Base-by-base conservation (phyloP, 2,888 invertebrate species). In the Phasia obesa region DNA sequence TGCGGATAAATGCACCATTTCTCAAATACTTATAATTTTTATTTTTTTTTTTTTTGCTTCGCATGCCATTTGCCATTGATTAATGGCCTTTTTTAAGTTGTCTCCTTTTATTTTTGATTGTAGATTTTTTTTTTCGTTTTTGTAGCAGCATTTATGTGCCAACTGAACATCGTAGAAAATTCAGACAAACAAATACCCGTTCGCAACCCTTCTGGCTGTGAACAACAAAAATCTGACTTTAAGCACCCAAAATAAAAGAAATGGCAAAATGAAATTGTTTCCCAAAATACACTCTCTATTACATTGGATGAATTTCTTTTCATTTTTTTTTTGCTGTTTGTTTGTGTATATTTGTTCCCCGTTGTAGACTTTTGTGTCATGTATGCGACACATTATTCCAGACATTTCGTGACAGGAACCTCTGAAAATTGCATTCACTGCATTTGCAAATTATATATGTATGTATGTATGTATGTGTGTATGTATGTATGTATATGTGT, bases 1-100 rank as follows among this genome's bases (percentile, higher is more conserved):
- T 79, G 81, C 85, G 79, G 81, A 82, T 82, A 82, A 81, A 84
- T 79, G 76, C 76, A 60, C 73, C 81, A 77, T 81, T 78, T 73
- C 76, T 75, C 81, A 73, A 84, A 59, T 78, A 49, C 65, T 84
- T 84, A 35, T 53, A 57, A 25, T 74, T 76, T 85, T 74, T 67
- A 73, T 78, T 85, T 75, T 67, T 76, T 74, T 67, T 76, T 78
- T 85, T 75, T 67, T 76, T 78, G 73, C 70, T 75, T 53, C 71
- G 83, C 79, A 84, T 85, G 84, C 81, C 86, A 60, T 73, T 77
- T 84, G 84, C 85, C 88, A 88, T 87, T 88, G 88, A 88, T 88
- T 88, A 88, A 88, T 88, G 87, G 81, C 76, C 76, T 4, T 82
- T 81, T 80, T 85, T 85, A 86, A 83, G 60, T 71, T n/a, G n/a